phyloP scores from a whole-genome alignment of 2,888 invertebrate species.

The Agriopis aurantiaria region DNA sequence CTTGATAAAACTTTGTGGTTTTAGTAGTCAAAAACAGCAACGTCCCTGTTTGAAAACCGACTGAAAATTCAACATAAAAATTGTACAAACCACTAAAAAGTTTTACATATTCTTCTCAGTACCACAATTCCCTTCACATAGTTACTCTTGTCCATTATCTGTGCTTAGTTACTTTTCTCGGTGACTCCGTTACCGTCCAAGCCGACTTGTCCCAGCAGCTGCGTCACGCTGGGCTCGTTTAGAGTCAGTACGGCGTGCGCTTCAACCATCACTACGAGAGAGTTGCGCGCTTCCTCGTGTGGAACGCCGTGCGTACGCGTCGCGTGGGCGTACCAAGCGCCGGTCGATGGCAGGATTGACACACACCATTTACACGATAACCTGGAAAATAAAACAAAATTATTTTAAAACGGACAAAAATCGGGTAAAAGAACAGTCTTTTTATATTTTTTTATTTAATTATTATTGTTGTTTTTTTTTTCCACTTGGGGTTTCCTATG shows the following conservation, averaged over 20 bases:
- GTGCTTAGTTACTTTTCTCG: conserved; percentile 23
- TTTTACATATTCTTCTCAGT: not conserved
- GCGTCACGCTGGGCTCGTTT: conserved; percentile 78
- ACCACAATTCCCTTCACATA: not conserved
- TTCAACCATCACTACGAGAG: conserved; percentile 87
- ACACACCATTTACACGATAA: conserved; percentile 87
- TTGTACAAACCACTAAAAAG: not conserved
- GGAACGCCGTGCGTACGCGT: conserved; percentile 85
- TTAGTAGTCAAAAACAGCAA: too few relatives aligned
- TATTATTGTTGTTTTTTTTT: too few relatives aligned
- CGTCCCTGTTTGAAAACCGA: too few relatives aligned
- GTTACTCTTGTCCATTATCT: not conserved
- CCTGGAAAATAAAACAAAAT: conserved; percentile 54
- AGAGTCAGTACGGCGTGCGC: conserved; percentile 87
- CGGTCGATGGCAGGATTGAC: conserved; percentile 82
- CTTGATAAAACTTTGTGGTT: too few relatives aligned
- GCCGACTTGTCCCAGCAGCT: conserved; percentile 75
- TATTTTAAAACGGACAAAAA: too few relatives aligned
- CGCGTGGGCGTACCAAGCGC: conserved; percentile 87
- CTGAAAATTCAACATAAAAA: not conserved
- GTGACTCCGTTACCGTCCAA: conserved; percentile 57
- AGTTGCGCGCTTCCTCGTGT: conserved; percentile 86
- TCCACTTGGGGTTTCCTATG: too few relatives aligned
- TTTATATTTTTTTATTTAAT: too few relatives aligned
- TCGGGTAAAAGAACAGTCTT: too few relatives aligned